A percentile compares a stretch with the other conserved stretches of the same genome.
Evolutionary conservation across 2,113 vertebrate genomes (phyloP).

Genomic region (Mugil cephalus): DNA sequence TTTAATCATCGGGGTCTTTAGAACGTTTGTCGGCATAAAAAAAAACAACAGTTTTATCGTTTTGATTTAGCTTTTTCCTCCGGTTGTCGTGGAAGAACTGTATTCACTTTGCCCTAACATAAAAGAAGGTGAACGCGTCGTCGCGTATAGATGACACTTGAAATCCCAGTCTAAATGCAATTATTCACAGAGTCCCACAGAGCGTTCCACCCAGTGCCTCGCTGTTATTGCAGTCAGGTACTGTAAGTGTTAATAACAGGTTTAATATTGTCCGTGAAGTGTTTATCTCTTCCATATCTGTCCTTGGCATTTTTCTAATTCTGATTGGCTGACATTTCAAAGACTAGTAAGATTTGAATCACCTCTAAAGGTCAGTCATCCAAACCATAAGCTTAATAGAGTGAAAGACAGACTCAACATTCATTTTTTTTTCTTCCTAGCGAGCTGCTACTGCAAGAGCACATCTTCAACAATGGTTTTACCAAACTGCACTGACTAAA

Average conservation of each 20-base stretch:
- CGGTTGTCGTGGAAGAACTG: background rate
- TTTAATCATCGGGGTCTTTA: too few relatives aligned
- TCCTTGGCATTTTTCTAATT: constrained; percentile 18
- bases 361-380: constrained; percentile 36
- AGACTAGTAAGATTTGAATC: constrained; percentile 19
- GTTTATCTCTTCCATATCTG: constrained; percentile 30
- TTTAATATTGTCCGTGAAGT: constrained; percentile 21
- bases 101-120: background rate
- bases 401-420: constrained; percentile 26
- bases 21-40: too few relatives aligned
- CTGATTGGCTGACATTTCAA: constrained; percentile 52
- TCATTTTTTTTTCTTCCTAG: background rate
- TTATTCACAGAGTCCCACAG: too few relatives aligned
- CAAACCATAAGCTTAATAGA: constrained; percentile 36
- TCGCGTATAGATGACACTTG: too few relatives aligned
- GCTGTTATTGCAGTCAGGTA: background rate
- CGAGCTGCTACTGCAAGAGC: constrained; percentile 1
- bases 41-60: background rate
- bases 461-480: background rate
- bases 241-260: constrained; percentile 10
- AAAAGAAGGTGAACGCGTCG: background rate
- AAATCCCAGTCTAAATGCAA: too few relatives aligned
- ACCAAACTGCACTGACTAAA: background rate
- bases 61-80: background rate
- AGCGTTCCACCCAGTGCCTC: background rate